Evolutionary conservation across 2,888 invertebrate species (phyloP).

Genomic region (Sericinus montela): DNA sequence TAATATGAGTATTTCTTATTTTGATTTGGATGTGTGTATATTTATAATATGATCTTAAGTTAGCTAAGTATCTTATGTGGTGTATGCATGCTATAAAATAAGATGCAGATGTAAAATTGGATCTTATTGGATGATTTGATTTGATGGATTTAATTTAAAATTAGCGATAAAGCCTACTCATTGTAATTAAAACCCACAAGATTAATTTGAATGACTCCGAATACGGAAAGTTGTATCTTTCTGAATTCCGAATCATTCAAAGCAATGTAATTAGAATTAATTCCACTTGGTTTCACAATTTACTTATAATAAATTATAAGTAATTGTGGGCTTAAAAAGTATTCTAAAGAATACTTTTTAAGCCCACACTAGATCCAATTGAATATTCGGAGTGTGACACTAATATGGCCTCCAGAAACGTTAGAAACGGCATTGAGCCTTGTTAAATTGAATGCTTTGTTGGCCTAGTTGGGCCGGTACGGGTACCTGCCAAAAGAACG

Average conservation of each 20-base stretch:
- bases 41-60: no score
- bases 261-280: background rate
- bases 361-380: slow-evolving; percentile 52
- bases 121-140: no score
- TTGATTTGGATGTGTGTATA: no score
- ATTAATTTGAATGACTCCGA: background rate
- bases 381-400: slow-evolving; percentile 56
- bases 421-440: slow-evolving; percentile 56
- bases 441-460: slow-evolving; percentile 50
- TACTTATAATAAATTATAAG: slow-evolving; percentile 16
- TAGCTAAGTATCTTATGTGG: no score
- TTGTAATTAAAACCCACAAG: slow-evolving; percentile 5
- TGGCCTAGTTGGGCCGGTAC: slow-evolving; percentile 10
- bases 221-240: background rate
- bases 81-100: no score
- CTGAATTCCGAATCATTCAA: no score
- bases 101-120: no score
- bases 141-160: background rate
- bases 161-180: background rate
- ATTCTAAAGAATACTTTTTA: slow-evolving; percentile 21
- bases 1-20: no score
- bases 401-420: slow-evolving; percentile 62
- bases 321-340: no score
- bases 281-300: slow-evolving; percentile 4
- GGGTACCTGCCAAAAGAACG: slow-evolving; percentile 10